These are phyloP conservation scores for Pterocles gutturalis DNA, from an alignment of 2,113 vertebrate genomes.

Conservation along the genomic window DNA sequence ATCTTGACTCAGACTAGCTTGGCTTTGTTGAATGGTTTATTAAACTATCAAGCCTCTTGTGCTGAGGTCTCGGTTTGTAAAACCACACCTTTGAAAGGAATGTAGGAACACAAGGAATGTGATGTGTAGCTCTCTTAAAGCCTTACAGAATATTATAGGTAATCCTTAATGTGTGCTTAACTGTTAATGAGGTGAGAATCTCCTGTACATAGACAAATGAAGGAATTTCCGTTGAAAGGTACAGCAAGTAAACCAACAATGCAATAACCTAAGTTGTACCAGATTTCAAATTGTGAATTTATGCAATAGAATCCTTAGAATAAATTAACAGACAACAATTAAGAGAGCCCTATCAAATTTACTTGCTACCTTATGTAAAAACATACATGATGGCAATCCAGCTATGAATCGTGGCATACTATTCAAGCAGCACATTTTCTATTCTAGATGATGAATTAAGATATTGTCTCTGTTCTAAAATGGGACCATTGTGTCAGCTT, in stretches of 20 bases:
- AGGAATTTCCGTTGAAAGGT: not conserved
- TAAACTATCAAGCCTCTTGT: not conserved
- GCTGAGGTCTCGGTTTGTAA: not conserved
- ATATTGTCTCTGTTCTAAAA: slow-evolving; percentile 49
- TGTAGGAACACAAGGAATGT: not conserved
- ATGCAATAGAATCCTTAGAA: not conserved
- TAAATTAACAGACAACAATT: not conserved
- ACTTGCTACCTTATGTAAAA: not conserved
- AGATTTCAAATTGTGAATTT: not conserved
- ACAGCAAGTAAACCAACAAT: not conserved
- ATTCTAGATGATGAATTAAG: slow-evolving; percentile 35
- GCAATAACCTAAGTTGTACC: not conserved
- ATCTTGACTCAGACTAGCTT: not conserved
- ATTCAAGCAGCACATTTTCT: not conserved
- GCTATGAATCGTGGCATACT: not conserved
- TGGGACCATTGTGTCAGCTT: slow-evolving; percentile 35
- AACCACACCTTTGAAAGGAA: not conserved
- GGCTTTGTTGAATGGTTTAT: not conserved
- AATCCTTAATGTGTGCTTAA: not conserved
- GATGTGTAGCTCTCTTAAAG: not conserved
- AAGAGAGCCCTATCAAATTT: not conserved
- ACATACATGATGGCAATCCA: not conserved
- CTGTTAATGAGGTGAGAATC: not conserved
- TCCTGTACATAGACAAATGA: not conserved
- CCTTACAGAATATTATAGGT: not conserved